Evolutionary conservation across 1,140 invertebrate species (phyloP).

Genomic region (Hylaeus volcanicus): DNA sequence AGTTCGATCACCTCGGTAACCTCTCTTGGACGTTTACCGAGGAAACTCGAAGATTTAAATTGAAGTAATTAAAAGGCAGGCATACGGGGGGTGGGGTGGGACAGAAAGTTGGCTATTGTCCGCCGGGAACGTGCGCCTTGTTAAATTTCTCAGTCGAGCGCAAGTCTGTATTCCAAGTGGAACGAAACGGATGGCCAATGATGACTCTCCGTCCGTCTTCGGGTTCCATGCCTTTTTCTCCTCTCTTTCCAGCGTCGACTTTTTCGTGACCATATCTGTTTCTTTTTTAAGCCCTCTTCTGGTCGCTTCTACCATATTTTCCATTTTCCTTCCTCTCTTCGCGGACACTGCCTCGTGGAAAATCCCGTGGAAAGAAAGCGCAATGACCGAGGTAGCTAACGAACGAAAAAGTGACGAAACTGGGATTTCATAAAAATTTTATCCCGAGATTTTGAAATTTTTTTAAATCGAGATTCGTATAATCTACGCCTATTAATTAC

Average conservation of each 20-base stretch:
- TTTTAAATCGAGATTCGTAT: not conserved
- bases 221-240: slow-evolving; percentile 4
- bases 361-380: slow-evolving; percentile 41
- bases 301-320: slow-evolving; percentile 2
- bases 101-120: slow-evolving; percentile 63
- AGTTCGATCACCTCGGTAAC: no score
- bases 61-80: slow-evolving; percentile 68
- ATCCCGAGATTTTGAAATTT: not conserved
- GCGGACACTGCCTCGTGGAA: slow-evolving; percentile 39
- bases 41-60: slow-evolving; percentile 48
- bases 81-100: slow-evolving; percentile 17
- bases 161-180: slow-evolving; percentile 63
- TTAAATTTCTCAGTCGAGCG: slow-evolving; percentile 71
- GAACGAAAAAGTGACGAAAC: slow-evolving; percentile 15
- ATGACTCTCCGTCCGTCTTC: slow-evolving; percentile 49
- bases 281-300: slow-evolving; percentile 40
- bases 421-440: not conserved
- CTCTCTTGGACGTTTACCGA: not conserved
- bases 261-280: slow-evolving; percentile 51
- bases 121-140: slow-evolving; percentile 66
- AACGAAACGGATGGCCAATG: slow-evolving; percentile 67
- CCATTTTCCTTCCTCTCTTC: not conserved
- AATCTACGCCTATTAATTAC: no score
- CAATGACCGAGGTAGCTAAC: slow-evolving; percentile 35
- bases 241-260: slow-evolving; percentile 16